Conservation (phyloP, 1,140 invertebrate genomes). For the Phenacoccus solenopsis region DNA sequence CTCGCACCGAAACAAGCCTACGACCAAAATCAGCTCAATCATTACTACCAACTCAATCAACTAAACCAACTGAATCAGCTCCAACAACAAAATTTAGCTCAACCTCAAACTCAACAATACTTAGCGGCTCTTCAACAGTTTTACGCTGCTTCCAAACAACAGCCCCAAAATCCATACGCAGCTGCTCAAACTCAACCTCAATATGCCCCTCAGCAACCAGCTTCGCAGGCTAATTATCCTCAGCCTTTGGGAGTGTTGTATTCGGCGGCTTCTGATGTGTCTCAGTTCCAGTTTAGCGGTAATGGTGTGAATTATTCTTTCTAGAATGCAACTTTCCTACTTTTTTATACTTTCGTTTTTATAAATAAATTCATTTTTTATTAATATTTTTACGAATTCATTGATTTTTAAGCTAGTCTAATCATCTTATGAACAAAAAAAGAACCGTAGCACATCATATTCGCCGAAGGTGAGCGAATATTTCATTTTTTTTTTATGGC, state of each 20-base stretch:
- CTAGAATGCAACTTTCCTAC: not conserved
- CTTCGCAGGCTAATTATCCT: not conserved
- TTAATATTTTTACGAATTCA: too few relatives aligned
- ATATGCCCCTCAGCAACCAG: not conserved
- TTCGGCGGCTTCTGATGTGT: constrained; percentile 22
- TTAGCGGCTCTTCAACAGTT: not conserved
- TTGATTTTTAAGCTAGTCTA: too few relatives aligned
- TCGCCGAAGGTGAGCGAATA: too few relatives aligned
- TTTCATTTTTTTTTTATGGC: too few relatives aligned
- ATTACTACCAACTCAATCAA: not conserved
- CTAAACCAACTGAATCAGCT: not conserved
- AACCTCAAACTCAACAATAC: not conserved
- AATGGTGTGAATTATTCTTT: constrained; percentile 23
- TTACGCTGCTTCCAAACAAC: not conserved
- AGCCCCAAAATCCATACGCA: not conserved
- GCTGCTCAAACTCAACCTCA: not conserved
- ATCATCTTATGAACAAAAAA: too few relatives aligned
- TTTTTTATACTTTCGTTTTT: not conserved
- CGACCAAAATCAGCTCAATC: not conserved
- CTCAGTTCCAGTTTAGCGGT: constrained; percentile 21
- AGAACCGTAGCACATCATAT: too few relatives aligned
- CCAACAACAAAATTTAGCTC: not conserved
- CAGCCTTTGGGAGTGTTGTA: constrained; percentile 21
- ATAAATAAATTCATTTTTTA: constrained; percentile 9
- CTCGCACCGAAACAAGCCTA: not conserved